These are phyloP conservation scores for Glaucomys volans DNA, from an alignment of 2,113 vertebrate species.

Conservation along the genomic window DNA sequence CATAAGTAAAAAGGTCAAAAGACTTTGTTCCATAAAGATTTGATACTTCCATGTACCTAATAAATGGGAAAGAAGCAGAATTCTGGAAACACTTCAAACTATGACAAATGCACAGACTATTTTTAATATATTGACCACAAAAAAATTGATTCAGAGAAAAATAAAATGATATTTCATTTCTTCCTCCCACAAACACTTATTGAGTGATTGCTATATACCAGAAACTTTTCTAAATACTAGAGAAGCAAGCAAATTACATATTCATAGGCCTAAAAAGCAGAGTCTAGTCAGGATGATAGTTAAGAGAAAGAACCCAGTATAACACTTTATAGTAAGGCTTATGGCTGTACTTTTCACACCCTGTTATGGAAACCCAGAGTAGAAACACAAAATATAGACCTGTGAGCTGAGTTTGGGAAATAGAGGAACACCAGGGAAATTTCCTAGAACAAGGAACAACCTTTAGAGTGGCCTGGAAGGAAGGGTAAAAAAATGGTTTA, in stretches of 20 bases:
- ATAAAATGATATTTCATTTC: not conserved
- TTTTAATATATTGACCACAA: not conserved
- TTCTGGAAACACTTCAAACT: not conserved
- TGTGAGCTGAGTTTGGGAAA: too few species aligned
- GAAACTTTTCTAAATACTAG: not conserved
- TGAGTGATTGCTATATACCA: not conserved
- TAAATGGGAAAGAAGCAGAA: not conserved
- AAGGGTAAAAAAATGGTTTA: not conserved
- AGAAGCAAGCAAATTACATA: not conserved
- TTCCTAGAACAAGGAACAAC: not conserved
- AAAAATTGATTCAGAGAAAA: not conserved
- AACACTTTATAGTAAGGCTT: not conserved
- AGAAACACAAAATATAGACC: not conserved
- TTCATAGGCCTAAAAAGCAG: not conserved
- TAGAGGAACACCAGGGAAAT: not conserved
- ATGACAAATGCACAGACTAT: not conserved
- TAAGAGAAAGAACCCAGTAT: not conserved
- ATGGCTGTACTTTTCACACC: not conserved
- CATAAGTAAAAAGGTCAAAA: not conserved
- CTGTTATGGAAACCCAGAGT: not conserved
- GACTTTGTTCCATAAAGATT: not conserved
- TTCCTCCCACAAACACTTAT: not conserved
- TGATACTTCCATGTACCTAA: not conserved
- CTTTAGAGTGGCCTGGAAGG: not conserved
- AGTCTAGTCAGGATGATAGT: not conserved